phyloP scores from a whole-genome alignment of 2,113 vertebrate genomes.

The Redunca redunca region DNA sequence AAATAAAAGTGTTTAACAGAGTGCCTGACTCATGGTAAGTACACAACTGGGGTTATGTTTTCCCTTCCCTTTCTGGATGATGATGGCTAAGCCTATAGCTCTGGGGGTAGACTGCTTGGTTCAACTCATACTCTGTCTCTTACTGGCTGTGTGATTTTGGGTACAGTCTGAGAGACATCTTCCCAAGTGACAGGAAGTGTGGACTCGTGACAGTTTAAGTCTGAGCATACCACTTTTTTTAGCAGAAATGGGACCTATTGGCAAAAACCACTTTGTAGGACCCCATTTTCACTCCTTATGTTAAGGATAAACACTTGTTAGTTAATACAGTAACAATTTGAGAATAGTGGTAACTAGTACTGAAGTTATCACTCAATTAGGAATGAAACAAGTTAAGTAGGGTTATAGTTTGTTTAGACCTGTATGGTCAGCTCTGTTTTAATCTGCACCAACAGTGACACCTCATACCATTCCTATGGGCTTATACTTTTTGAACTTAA shows the following conservation, averaged over 20 bases:
- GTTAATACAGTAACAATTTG: background rate
- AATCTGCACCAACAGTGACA: background rate
- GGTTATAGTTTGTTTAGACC: background rate
- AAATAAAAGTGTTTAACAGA: background rate
- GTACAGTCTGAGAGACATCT: background rate
- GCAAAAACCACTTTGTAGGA: background rate
- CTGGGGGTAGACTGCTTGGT: background rate
- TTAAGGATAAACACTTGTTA: background rate
- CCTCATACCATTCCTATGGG: background rate
- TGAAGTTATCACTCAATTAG: background rate
- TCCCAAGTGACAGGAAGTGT: background rate
- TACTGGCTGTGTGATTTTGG: background rate
- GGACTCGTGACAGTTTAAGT: background rate
- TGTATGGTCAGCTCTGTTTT: background rate
- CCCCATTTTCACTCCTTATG: background rate
- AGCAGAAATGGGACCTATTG: background rate
- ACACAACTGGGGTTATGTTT: background rate
- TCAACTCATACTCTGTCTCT: background rate
- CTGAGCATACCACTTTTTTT: background rate
- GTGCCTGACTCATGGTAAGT: background rate
- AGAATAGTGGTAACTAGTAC: background rate
- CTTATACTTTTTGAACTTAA: background rate
- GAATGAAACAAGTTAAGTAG: background rate
- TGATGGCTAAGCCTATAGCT: background rate
- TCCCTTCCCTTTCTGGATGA: background rate